Conservation (phyloP, 2,888 invertebrate genomes). For the Pyralis farinalis region DNA sequence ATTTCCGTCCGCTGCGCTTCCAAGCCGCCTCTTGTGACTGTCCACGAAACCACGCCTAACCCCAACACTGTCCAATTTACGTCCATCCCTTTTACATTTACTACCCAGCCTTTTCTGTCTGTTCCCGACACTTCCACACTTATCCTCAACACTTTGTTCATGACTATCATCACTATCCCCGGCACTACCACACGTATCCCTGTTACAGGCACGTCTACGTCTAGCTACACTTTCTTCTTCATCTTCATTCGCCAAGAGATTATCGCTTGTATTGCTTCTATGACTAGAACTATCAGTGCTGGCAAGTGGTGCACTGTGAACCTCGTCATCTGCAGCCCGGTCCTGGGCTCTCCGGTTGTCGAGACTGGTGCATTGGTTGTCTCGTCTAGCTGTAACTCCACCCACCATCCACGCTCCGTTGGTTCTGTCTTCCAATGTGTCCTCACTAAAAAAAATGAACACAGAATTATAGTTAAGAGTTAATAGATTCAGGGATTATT, state of each 20-base stretch:
- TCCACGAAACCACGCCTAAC: background rate
- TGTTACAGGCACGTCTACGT: background rate
- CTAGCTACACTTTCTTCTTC: background rate
- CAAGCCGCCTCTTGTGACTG: background rate
- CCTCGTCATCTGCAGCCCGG: too few relatives aligned
- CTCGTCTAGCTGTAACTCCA: background rate
- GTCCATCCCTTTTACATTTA: background rate
- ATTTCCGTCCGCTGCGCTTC: background rate
- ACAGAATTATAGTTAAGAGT: too few relatives aligned
- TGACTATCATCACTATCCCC: background rate
- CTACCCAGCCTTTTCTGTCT: background rate
- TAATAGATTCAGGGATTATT: too few relatives aligned
- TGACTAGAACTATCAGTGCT: too few relatives aligned
- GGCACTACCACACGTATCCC: slow-evolving; percentile 1
- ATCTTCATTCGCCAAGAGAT: background rate
- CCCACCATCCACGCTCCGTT: background rate
- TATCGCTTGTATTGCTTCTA: background rate
- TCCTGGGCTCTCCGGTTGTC: slow-evolving; percentile 1
- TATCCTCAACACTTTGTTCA: background rate
- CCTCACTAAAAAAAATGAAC: background rate
- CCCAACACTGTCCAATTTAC: background rate
- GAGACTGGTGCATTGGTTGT: slow-evolving; percentile 13
- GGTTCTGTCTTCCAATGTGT: background rate
- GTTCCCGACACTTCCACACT: background rate
- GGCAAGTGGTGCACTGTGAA: too few relatives aligned